These are phyloP conservation scores for Apodemia zela DNA, from an alignment of 2,888 invertebrate species.

Conservation along the genomic window DNA sequence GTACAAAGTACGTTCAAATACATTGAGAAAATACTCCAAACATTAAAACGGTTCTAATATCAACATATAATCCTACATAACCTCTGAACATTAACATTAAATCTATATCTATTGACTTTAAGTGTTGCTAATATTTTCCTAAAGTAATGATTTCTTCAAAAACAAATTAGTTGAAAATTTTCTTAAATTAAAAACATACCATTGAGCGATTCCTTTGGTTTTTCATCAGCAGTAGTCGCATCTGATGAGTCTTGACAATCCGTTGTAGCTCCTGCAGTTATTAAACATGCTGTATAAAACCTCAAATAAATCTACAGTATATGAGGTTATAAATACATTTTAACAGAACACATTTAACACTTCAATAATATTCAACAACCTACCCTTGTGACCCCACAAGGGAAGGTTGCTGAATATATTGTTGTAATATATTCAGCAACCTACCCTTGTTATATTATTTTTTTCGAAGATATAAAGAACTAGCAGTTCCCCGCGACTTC, in stretches of 20 bases:
- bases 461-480: no score
- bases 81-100: neutral
- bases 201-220: slow-evolving; percentile 62
- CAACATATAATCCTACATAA: neutral
- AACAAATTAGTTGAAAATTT: neutral
- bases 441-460: no score
- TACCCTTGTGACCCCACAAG: no score
- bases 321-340: no score
- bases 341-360: no score
- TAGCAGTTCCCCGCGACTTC: no score
- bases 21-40: neutral
- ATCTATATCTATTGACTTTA: no score
- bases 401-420: no score
- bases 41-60: neutral
- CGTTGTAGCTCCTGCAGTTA: slow-evolving; percentile 43
- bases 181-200: slow-evolving; percentile 41
- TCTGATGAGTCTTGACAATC: slow-evolving; percentile 80
- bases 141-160: neutral
- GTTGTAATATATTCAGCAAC: no score
- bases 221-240: slow-evolving; percentile 72
- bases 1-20: neutral
- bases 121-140: neutral
- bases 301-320: neutral
- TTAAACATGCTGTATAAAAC: neutral
- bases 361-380: no score